These are phyloP conservation scores for Numida meleagris DNA, from an alignment of 2,113 vertebrate genomes.

Conservation along the genomic window DNA sequence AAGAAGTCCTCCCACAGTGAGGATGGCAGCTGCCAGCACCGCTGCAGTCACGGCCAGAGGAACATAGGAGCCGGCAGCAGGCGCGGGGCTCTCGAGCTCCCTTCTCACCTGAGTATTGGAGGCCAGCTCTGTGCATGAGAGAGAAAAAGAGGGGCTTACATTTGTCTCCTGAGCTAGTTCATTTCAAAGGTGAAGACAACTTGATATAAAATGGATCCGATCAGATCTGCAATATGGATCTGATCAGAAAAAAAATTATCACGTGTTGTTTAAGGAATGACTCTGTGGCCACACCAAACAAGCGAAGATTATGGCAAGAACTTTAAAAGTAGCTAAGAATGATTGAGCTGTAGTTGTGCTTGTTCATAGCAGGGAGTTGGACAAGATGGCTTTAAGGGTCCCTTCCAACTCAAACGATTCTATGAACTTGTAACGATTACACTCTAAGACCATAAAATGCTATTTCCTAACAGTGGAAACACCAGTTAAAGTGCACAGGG, in stretches of 20 bases:
- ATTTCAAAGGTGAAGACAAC: background rate
- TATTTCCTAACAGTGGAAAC: background rate
- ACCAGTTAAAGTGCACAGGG: background rate
- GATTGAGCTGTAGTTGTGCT: no score
- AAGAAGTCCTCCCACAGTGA: background rate
- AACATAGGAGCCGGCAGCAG: background rate
- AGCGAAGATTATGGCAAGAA: background rate
- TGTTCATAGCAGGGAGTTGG: no score
- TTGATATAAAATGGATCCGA: background rate
- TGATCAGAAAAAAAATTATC: background rate
- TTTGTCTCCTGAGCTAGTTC: background rate
- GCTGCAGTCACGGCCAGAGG: background rate
- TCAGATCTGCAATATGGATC: background rate
- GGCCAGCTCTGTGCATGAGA: background rate
- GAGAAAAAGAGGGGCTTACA: background rate
- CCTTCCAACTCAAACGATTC: no score
- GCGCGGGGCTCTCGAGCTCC: fast-evolving
- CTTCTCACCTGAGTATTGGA: background rate
- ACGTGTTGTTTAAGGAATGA: background rate
- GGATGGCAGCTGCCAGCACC: background rate
- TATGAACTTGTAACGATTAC: background rate
- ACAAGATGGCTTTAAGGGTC: no score
- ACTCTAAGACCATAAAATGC: background rate
- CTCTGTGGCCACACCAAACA: background rate
- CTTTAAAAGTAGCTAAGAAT: background rate